Base-by-base conservation (phyloP, 2,888 invertebrate genomes). In the Pammene aurita region DNA sequence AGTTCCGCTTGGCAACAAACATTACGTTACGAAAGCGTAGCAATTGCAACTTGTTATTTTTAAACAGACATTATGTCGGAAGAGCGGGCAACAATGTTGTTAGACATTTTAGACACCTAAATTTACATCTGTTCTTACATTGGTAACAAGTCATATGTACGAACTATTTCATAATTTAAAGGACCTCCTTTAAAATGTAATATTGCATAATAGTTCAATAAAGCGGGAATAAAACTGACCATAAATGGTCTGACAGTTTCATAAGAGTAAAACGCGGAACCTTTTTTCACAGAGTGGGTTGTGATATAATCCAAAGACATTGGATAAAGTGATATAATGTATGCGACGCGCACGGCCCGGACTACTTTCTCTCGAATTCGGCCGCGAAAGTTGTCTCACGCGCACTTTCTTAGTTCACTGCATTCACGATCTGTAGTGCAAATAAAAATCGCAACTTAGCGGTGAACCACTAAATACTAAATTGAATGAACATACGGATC, bases 281-380 rank as follows among this genome's bases (percentile, higher is more conserved):
- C n/a, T 35, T 42, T 69, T 65, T 65, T 60, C 72, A 65, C 74
- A 70, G 73, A 71, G 61, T 50, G 42, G 71, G 52, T 35, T 57
- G 57, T 91, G 90, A 91, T 89, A 89, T 91, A 92, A 92, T 87
- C 84, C 84, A 75, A 79, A 79, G 80, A 69, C 73, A 77, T 81
- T 84, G 82, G 85, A 88, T 90, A 83, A 85, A 86, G 84, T 90
- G 89, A 92, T 92, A 92, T 91, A 92, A 92, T 88, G 84, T 87
- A 90, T 89, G 87, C 89, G 84, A 78, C 66, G 52, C 66, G 80
- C 80, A 76, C 87, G 84, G 85, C 80, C 84, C 87, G 92, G 81
- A 87, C 91, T 89, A 90, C 92, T 92, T 92, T 92, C 92, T 89
- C 92, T 91, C 80, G 88, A 92, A 91, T 92, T 92, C 89, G 91